phyloP scores from a whole-genome alignment of 2,113 vertebrate genomes.

The Hassar affinis region DNA sequence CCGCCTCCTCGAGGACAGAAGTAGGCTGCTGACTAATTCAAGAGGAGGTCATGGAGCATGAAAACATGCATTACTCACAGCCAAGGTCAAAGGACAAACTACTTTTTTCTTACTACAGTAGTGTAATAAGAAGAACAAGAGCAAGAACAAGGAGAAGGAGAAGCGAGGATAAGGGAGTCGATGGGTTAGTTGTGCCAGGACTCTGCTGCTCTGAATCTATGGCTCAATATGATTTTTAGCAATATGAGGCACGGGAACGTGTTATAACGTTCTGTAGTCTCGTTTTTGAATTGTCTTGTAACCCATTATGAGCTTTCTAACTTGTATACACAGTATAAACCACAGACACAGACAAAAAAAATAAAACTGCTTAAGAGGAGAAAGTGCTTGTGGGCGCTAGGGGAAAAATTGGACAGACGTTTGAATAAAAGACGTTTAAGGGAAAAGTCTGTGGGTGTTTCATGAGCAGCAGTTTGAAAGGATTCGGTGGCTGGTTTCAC shows the following conservation, averaged over 20 bases:
- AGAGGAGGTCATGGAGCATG: slow-evolving; percentile 66
- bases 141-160: not conserved
- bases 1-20: slow-evolving; percentile 56
- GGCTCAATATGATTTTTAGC: not conserved
- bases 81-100: slow-evolving; percentile 60
- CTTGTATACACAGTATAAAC: not conserved
- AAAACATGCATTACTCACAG: slow-evolving; percentile 72
- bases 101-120: slow-evolving; percentile 32
- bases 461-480: not conserved
- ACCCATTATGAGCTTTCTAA: not conserved
- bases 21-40: slow-evolving; percentile 68
- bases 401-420: not conserved
- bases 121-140: not conserved
- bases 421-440: slow-evolving; percentile 6
- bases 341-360: not conserved
- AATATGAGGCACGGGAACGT: not conserved
- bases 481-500: not conserved
- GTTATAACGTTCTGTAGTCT: not conserved
- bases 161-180: not conserved
- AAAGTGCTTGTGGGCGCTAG: not conserved
- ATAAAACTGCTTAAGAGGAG: not conserved
- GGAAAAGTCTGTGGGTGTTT: not conserved
- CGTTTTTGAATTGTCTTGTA: not conserved
- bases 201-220: not conserved
- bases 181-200: not conserved